Base-by-base conservation (phyloP, 1,140 invertebrate species). In the Schlechtendalia chinensis region DNA sequence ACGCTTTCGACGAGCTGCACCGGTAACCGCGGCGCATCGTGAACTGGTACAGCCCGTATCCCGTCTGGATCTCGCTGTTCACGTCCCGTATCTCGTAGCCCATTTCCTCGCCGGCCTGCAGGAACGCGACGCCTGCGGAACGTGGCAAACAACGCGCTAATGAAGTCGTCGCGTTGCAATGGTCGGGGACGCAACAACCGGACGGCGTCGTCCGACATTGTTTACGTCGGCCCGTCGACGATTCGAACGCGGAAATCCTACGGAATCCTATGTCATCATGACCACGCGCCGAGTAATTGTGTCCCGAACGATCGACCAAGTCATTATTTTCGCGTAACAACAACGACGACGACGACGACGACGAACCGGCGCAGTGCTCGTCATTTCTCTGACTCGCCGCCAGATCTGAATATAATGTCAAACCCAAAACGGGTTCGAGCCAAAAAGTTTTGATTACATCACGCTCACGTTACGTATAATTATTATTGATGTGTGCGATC, bases 21-120 rank as follows among this genome's bases (percentile, higher is more conserved):
- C 94, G 87, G 0, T 91, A 88, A 0, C 91, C 94, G 56, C 92
- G 86, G 69, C 93, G 86, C 90, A 94, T 94, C 5, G 93, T 95
- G 83, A 89, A 93, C 85, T 96, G 94, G 79, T 90, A 93, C 80
- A 93, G 89, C 0, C 90, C 90, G 83, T 93, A 95, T 8, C 94
- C 93, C 0, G 93, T 94, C 84, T 94, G 93, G 82, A 93, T 89
- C 1, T 90, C 89, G 11, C 94, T 91, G 85, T 95, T 94, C 69
- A 94, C 86, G 85, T 92, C 91, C 0, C 91, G 83, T 11, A 94
- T 90, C 63, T 94, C 92, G 86, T 94, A 95, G 58, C 95, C 96
- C 90, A 96, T 94, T 85, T 97, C 94, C 85, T 93, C 89, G 53
- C 93, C 95, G 0, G 95, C 95, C 88, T 97, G 92, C 0, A 97